Evolutionary conservation across 2,888 invertebrate species (phyloP), one percentile per base, ranked within the genome.

Genomic region (Galeruca laticollis): DNA sequence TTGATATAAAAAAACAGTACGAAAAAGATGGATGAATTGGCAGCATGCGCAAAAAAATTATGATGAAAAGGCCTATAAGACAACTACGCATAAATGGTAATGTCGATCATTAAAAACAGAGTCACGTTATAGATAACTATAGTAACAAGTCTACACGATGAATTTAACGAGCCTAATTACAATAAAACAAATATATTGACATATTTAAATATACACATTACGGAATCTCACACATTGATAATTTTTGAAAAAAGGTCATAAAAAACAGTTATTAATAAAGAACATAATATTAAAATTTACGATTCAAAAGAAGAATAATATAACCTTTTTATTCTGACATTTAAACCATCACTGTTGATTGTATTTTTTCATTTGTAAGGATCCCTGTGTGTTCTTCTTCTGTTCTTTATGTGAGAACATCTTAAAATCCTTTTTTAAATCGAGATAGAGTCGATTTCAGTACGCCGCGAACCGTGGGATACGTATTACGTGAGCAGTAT

Each of bases 401-500:
- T 21, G 59, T 65, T 65, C 33, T 65, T 65, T 65, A 65, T 65
- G 49, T 57, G 65, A 65, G 65, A 65, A 59, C 33, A 65, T 65
- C 49, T 65, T 59, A 35, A 65, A 49, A 65, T 65, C 65, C 49
- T 35, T 47, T n/a, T 65, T 57, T 65, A 57, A 49, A 65, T 65
- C 65, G 13, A 49, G 65, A 65, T 65, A 57, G 33, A 64, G 56
- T 9, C 43, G 21, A 57, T 65, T 57, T 65, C 56, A 33, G 56
- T 56, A 43, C 18, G 64, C 40, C 35, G 35, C 47, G 33, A 47
- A 57, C 64, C 64, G 64, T 64, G 64, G 64, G 64, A 64, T 56
- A 31, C 47, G 18, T 18, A 21, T 65, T 65, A 65, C 65, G 65
- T 65, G 65, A 65, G 57, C 37, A 35, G 47, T 35, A 13, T 18